Base-by-base conservation (phyloP, 2,797 vertebrate species). In the Periparus ater region DNA sequence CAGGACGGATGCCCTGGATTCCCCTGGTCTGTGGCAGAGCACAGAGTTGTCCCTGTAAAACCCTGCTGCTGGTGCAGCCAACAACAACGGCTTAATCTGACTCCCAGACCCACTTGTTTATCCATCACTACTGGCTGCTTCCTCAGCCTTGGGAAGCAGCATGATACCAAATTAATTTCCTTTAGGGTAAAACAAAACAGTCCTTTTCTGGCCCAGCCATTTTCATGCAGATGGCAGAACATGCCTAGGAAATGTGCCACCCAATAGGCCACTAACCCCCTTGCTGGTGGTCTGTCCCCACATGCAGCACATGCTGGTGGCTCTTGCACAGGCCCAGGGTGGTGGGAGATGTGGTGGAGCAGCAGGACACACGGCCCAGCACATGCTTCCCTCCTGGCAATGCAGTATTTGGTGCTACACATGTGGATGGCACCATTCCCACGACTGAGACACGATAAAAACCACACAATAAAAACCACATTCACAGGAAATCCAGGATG, bases 381-480 rank as follows among this genome's bases (percentile, higher is more conserved):
- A 54, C 0, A 3, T 1, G 11, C 47, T 70, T 71, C n/a, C 50
- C 51, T 32, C 11, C 34, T 38, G 68, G 55, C 38, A 55, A 17
- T 0, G 7, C 54, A 23, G 4, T 2, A 18, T 11, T 29, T 11
- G 44, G 19, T 42, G 32, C 26, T 30, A 32, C 71, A 11, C 6
- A 1, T 1, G 19, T 10, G 48, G 71, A 45, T 16, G 50, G 42
- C 9, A 7, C 25, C 14, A 0, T 6, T 23, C 38, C 26, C 53
- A 58, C 0, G 0, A 6, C 29, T 55, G 60, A 23, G 14, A 34
- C 44, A 7, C 0, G 0, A 54, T 36, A 58, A 32, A 2, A 4
- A 34, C 7, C 71, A 2, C 1, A 8, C 47, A 11, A 17, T 5
- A 8, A 40, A n/a, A 54, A 20, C 55, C 23, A 6, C 17, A 38